Evolutionary conservation across 2,797 vertebrate species (phyloP).

Genomic region (Girardinus metallicus): DNA sequence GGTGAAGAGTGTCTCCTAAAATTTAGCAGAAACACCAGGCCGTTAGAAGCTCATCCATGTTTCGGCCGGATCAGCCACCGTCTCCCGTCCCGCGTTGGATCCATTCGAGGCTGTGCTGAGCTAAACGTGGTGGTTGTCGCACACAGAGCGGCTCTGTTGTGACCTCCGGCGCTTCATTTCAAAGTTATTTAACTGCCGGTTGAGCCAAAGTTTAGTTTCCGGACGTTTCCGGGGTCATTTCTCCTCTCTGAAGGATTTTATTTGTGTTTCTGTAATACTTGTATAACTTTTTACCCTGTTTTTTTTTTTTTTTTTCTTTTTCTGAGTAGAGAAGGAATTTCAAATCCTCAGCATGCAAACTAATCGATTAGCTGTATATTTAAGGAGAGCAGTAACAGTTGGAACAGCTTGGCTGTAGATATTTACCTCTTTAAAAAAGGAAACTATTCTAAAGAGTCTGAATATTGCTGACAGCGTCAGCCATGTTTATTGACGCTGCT

Average conservation of each 20-base stretch:
- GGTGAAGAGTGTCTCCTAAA: not conserved
- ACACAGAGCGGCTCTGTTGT: conserved; percentile 11
- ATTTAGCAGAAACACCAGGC: not conserved
- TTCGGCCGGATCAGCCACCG: not conserved
- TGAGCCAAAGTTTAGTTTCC: conserved; percentile 37
- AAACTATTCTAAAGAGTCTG: not conserved
- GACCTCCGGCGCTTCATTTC: conserved; percentile 4
- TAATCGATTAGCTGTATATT: not conserved
- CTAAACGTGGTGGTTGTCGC: not conserved
- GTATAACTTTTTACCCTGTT: not conserved
- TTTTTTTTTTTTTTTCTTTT: not conserved
- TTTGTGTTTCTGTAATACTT: conserved; percentile 21
- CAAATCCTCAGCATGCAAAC: not conserved
- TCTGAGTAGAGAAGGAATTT: not conserved
- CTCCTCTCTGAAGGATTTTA: not conserved
- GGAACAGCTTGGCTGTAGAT: not conserved
- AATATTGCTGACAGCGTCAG: not conserved
- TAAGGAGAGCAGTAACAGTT: not conserved
- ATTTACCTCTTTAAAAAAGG: not conserved
- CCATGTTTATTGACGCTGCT: not conserved
- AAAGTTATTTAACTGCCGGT: conserved; percentile 6
- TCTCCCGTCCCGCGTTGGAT: not conserved
- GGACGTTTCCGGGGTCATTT: conserved; percentile 34
- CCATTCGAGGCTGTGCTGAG: conserved; percentile 1
- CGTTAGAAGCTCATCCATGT: not conserved